Base-by-base conservation (phyloP, 2,888 invertebrate genomes). In the Agrochola lota region DNA sequence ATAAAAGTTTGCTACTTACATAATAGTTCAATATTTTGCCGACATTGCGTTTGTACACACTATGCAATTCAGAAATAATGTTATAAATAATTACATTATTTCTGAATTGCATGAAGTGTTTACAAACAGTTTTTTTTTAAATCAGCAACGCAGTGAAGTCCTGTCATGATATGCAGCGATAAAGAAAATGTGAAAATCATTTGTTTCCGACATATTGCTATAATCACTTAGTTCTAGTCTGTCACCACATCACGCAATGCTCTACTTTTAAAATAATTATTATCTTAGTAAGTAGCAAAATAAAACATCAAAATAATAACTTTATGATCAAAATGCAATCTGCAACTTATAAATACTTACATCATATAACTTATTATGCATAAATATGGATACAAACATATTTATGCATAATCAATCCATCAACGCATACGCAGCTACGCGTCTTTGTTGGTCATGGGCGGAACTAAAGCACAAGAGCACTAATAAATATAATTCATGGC, bases 151-250 rank as follows among this genome's bases (percentile, higher is more conserved):
- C 35, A 26, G 40, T 23, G 26, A 78, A 52, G 26, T 74, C 12
- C 15, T 43, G 23, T 66, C 59, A 74, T 81, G 82, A 81, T 59
- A 66, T 74, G n/a, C 43, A 30, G 49, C 49, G 59, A 64, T 59
- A 64, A 81, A 74, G 49, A 30, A 81, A 64, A 81, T 55, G 82
- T 81, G 52, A 43, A 78, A 78, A 55, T 64, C 35, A 23, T 59
- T 64, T 46, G 26, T 55, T 81, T 74, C 64, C 75, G 78, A 66
- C 59, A 74, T 43, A 40, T 49, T 57, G 12, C 57, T 59, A 23
- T 59, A 59, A 43, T 66, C 17, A 66, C 30, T 66, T 64, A 73
- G 4, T 81, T 81, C 57, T 64, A 59, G 11, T n/a, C 46, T 81
- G 12, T 52, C 81, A 57, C 40, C 57, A 40, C 20, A 40, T 64